These are phyloP conservation scores for Antrozous pallidus DNA, from an alignment of 2,797 vertebrate genomes.

Conservation along the genomic window DNA sequence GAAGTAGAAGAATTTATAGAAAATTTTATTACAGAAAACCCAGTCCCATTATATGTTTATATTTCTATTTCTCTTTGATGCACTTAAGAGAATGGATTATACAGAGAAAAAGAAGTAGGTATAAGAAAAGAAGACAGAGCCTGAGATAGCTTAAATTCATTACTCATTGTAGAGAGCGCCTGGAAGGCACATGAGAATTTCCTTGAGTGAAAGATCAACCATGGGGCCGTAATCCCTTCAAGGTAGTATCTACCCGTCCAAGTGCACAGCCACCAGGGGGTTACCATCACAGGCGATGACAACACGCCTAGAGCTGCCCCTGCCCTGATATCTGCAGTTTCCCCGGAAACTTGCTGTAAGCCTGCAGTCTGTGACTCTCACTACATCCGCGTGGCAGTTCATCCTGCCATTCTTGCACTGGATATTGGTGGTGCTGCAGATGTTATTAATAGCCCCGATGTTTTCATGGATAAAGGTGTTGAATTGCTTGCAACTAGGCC, in stretches of 20 bases:
- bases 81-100: neutral
- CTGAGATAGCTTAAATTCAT: neutral
- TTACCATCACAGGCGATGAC: constrained; percentile 72
- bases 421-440: too few species aligned
- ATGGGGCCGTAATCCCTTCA: too few species aligned
- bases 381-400: too few species aligned
- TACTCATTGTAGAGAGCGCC: neutral
- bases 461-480: too few species aligned
- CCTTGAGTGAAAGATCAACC: neutral
- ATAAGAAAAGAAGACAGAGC: neutral
- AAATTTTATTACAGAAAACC: neutral
- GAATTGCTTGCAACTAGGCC: accelerated
- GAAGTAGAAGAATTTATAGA: too few species aligned
- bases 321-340: constrained; percentile 47
- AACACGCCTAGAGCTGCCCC: neutral
- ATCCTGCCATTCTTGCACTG: too few species aligned
- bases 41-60: too few species aligned
- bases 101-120: neutral
- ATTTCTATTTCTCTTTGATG: neutral
- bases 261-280: constrained; percentile 68
- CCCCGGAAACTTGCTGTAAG: accelerated
- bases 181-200: too few species aligned
- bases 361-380: too few species aligned
- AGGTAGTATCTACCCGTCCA: neutral
- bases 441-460: too few species aligned